These are phyloP conservation scores for Varanus komodoensis DNA, from an alignment of 2,113 vertebrate species.

Conservation along the genomic window DNA sequence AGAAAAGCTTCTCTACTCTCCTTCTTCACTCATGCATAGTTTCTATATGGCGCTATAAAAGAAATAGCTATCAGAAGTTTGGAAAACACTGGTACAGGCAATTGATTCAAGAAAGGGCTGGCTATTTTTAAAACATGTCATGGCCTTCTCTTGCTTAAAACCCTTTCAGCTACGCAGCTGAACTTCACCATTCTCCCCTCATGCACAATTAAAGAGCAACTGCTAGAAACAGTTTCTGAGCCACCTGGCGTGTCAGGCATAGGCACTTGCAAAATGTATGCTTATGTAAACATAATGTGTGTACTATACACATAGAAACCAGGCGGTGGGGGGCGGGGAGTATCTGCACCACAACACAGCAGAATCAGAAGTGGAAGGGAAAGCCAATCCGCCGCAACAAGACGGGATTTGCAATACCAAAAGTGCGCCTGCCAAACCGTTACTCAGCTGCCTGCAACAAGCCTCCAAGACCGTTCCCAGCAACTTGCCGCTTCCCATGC, in stretches of 20 bases:
- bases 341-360: background rate
- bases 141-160: background rate
- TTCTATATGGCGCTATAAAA: background rate
- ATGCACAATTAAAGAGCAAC: slow-evolving; percentile 20
- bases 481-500: background rate
- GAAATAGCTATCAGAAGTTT: background rate
- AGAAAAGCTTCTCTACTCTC: background rate
- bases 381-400: background rate
- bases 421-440: background rate
- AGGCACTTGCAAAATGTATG: background rate
- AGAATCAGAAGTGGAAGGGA: background rate
- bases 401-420: background rate
- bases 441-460: background rate
- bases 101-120: background rate
- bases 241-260: slow-evolving; percentile 1
- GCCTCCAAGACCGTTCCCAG: background rate
- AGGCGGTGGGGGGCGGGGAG: background rate
- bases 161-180: background rate
- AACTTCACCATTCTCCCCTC: background rate
- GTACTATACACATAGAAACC: background rate
- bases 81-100: no score
- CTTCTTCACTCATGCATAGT: background rate
- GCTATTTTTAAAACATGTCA: background rate
- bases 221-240: slow-evolving; percentile 9
- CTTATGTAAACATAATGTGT: background rate